Base-by-base conservation (phyloP, 2,888 invertebrate species). In the Campoplex capitator region DNA sequence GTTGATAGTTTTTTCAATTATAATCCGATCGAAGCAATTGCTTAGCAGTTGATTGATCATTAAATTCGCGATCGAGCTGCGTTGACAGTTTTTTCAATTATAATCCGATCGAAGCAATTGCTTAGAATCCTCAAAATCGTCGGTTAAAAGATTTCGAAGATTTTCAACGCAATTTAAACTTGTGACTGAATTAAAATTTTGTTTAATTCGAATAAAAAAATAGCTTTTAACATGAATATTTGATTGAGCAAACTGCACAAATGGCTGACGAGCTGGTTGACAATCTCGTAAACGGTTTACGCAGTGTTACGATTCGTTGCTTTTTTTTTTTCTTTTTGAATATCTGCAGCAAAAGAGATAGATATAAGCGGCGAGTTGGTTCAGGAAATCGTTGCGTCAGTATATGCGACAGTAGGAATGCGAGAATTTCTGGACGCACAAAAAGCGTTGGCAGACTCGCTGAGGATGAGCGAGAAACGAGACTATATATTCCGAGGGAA, bases 401-500 rank as follows among this genome's bases (percentile, higher is more conserved):
- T 56, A 73, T 51, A 35, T 67, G 65, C 65, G 76, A 35, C 51
- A 32, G 48, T 45, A 23, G 58, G 74, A 58, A 7, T 62, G 58
- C 42, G 56, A 75, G 62, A 75, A 45, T 75, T 48, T 75, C 62
- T 42, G 42, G 58, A 16, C 75, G 45, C 28, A 62, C 45, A 77
- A 77, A 67, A 67, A 77, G 76, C 48, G 51, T 67, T 77, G 76
- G 76, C 68, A 68, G 35, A 48, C 65, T 35, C 76, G 35, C 48
- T 28, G 65, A n/a, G 42, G 48, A 67, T 67, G 48, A n/a, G 38
- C n/a, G 23, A 71, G 51, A 32, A 23, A n/a, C 54, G 56, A n/a
- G 11, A 18, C 35, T 73, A 56, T 73, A 73, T 38, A 73, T 18
- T 32, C 18, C n/a, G 73, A 42, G 54, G n/a, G 73, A 56, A 73